Evolutionary conservation across 1,140 invertebrate species (phyloP).

Genomic region (Andricus grossulariae): DNA sequence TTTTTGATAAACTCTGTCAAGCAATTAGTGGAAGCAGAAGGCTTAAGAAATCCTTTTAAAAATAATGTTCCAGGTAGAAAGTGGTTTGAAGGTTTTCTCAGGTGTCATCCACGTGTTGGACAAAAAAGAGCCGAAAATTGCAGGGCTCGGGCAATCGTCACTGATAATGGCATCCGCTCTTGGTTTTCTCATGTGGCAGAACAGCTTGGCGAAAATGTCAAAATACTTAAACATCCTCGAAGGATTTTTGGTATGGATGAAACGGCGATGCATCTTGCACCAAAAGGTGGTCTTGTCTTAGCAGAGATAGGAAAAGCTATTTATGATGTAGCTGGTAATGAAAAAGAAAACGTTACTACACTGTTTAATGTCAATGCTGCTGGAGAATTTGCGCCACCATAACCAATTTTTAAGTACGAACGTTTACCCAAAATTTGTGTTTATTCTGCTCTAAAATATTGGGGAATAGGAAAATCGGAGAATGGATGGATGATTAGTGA

Average conservation of each 20-base stretch:
- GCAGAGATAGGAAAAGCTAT: conserved; percentile 23
- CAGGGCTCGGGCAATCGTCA: no score
- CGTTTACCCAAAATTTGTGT: no score
- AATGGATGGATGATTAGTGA: no score
- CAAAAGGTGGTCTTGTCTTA: no score
- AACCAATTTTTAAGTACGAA: conserved; percentile 61
- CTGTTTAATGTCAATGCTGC: conserved; percentile 62
- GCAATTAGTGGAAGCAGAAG: conserved; percentile 54
- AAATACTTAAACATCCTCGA: conserved; percentile 53
- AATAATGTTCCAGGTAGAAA: conserved; percentile 51
- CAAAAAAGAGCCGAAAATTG: conserved; percentile 56
- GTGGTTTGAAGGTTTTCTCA: conserved; percentile 56
- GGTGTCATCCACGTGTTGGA: no score
- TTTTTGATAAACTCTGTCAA: no score
- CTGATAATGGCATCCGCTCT: conserved; percentile 48
- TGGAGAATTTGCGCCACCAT: conserved; percentile 57
- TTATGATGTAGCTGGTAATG: conserved; percentile 43
- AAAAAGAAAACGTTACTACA: conserved; percentile 52
- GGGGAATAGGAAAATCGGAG: conserved; percentile 62
- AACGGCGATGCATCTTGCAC: no score
- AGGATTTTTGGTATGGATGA: conserved; percentile 65
- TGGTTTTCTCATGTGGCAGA: conserved; percentile 55
- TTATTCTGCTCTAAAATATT: conserved; percentile 55
- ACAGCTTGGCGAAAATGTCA: conserved; percentile 41
- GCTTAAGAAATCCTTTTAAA: no score